phyloP scores from a whole-genome alignment of 2,888 invertebrate genomes.

The Andrena chrysosceles region DNA sequence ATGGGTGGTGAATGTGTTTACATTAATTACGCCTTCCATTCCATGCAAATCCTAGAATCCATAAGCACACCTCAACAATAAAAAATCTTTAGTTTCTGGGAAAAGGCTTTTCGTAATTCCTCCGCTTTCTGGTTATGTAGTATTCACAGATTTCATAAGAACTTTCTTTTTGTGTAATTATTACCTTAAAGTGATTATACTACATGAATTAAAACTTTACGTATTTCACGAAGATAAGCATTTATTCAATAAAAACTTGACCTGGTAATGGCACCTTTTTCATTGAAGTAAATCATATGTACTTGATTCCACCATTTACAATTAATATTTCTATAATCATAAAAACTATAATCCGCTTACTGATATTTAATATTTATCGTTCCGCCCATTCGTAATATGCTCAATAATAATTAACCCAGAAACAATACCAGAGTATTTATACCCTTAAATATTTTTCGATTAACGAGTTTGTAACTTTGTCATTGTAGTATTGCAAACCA shows the following conservation, averaged over 20 bases:
- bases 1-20: background rate
- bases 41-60: background rate
- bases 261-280: background rate
- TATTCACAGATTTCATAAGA: background rate
- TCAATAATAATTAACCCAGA: too few relatives aligned
- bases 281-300: background rate
- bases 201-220: background rate
- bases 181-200: background rate
- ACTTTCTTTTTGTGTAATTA: too few relatives aligned
- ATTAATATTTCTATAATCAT: too few relatives aligned
- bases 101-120: background rate
- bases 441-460: too few relatives aligned
- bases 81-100: background rate
- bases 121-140: background rate
- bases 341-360: too few relatives aligned
- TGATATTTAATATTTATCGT: too few relatives aligned
- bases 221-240: background rate
- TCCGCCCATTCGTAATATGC: too few relatives aligned
- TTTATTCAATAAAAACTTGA: background rate
- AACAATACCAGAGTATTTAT: too few relatives aligned
- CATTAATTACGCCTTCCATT: background rate
- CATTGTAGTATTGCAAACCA: background rate
- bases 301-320: background rate
- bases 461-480: background rate
- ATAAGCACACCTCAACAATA: background rate